A percentile compares a stretch with the other conserved stretches of the same genome.
Conservation (phyloP, 2,113 vertebrate genomes). For the Microtus pennsylvanicus region DNA sequence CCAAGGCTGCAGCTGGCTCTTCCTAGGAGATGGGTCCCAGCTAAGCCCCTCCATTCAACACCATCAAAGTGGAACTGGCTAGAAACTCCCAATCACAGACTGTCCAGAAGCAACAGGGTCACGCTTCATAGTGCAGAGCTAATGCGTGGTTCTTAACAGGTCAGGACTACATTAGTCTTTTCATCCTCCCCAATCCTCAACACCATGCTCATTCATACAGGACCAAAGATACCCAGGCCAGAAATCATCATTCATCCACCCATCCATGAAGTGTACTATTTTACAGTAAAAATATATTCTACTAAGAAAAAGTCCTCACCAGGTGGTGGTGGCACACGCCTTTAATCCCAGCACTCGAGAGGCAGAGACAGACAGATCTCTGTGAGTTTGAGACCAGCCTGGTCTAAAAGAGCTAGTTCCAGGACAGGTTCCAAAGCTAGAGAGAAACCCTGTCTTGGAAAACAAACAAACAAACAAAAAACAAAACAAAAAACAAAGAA, state of each 20-base stretch:
- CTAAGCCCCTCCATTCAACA: no score
- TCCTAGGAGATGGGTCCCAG: neutral
- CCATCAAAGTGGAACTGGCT: no score
- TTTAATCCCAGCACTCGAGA: no score
- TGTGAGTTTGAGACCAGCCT: no score
- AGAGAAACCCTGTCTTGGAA: no score
- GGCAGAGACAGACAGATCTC: no score
- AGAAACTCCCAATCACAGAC: neutral
- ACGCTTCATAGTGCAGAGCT: fast-evolving
- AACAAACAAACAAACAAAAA: no score
- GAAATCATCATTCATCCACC: neutral
- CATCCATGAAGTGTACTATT: neutral
- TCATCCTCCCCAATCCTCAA: neutral
- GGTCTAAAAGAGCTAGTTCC: no score
- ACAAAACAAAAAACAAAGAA: neutral
- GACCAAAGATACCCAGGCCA: neutral
- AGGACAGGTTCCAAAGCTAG: no score
- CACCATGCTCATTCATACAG: neutral
- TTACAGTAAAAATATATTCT: neutral
- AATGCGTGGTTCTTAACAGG: neutral
- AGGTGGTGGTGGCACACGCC: no score
- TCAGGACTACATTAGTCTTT: neutral
- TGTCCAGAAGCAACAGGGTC: neutral
- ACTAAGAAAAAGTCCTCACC: neutral
- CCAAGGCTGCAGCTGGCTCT: neutral